These are phyloP conservation scores for Patella caerulea DNA, from an alignment of 2,888 invertebrate species.

Conservation along the genomic window DNA sequence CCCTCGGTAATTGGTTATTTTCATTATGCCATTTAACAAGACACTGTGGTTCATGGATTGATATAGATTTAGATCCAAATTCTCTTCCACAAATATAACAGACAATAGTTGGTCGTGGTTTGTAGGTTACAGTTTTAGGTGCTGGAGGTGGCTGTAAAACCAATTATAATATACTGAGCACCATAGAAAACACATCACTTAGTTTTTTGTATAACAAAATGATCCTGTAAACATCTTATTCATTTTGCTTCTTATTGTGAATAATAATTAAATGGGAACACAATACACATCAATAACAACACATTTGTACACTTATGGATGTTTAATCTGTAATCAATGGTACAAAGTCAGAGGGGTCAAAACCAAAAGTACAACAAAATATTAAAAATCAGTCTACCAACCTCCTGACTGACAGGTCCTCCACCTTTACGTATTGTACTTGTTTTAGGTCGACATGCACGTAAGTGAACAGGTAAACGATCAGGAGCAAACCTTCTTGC, in stretches of 20 bases:
- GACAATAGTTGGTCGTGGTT: slow-evolving; percentile 69
- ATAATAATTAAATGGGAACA: too few species aligned
- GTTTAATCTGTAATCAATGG: too few species aligned
- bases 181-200: too few species aligned
- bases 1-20: slow-evolving; percentile 76
- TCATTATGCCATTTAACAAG: slow-evolving; percentile 77
- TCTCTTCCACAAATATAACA: slow-evolving; percentile 80
- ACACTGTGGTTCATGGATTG: slow-evolving; percentile 81
- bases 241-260: too few species aligned
- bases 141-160: slow-evolving; percentile 20
- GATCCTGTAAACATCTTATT: too few species aligned
- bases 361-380: too few species aligned
- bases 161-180: too few species aligned
- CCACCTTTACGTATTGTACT: slow-evolving; percentile 29
- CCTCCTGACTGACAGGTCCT: slow-evolving; percentile 6
- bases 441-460: slow-evolving; percentile 55
- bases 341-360: too few species aligned
- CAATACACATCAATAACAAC: too few species aligned
- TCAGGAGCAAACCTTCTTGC: slow-evolving; percentile 80
- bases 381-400: slow-evolving; percentile 5
- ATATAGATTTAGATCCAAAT: slow-evolving; percentile 78
- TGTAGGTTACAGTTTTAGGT: slow-evolving; percentile 38
- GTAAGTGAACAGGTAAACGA: slow-evolving; percentile 77
- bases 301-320: too few species aligned
- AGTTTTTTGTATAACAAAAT: too few species aligned